Evolutionary conservation across 2,113 vertebrate species (phyloP).

Genomic region (Oenanthe melanoleuca): DNA sequence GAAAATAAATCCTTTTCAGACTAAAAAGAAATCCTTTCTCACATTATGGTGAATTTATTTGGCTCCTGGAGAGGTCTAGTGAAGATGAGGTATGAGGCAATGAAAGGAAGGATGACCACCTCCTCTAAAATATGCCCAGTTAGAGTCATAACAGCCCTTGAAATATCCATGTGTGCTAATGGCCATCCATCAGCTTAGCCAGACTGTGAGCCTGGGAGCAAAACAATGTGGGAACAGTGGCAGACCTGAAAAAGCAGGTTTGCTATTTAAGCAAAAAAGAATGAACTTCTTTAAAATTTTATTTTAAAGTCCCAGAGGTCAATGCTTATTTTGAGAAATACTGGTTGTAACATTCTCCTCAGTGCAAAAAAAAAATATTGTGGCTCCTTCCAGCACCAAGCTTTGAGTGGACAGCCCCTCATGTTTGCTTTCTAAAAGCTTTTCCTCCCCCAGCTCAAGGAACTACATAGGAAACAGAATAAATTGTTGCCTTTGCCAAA

Average conservation of each 20-base stretch:
- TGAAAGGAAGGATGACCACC: background rate
- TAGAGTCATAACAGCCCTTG: background rate
- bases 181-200: background rate
- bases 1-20: background rate
- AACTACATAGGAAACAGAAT: background rate
- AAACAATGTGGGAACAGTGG: background rate
- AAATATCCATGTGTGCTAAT: background rate
- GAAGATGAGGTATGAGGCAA: background rate
- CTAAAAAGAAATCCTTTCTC: background rate
- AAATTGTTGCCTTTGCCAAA: background rate
- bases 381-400: background rate
- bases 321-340: background rate
- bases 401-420: rapidly evolving
- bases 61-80: background rate
- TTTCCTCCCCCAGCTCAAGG: background rate
- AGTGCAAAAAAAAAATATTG: background rate
- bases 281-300: background rate
- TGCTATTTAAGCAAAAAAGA: background rate
- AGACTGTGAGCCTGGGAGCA: background rate
- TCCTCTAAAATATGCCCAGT: background rate
- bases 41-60: background rate
- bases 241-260: background rate
- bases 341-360: background rate
- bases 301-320: background rate
- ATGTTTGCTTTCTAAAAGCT: background rate